Evolutionary conservation across 2,113 vertebrate genomes (phyloP).

Genomic region (Halichoerus grypus): DNA sequence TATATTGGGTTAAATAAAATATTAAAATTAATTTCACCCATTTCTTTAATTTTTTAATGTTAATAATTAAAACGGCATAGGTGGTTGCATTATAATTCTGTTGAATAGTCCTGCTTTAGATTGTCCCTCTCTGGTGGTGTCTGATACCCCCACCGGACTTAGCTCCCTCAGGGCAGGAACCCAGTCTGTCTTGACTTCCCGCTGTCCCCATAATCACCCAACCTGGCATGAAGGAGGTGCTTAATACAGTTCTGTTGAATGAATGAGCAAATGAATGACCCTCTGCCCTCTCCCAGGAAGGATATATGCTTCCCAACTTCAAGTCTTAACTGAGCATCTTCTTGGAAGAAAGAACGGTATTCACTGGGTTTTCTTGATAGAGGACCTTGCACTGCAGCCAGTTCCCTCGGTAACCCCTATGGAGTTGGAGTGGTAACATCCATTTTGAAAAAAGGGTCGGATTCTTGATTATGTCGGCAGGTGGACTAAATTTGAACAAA

Average conservation of each 20-base stretch:
- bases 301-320: background rate
- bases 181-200: background rate
- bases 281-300: background rate
- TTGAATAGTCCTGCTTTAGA: background rate
- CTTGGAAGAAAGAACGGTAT: background rate
- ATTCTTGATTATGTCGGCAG: background rate
- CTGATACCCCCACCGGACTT: background rate
- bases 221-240: background rate
- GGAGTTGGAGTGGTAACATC: background rate
- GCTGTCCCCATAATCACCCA: background rate
- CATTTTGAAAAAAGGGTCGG: background rate
- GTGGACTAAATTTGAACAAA: background rate
- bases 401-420: background rate
- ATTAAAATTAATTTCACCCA: slow-evolving; percentile 10
- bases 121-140: background rate
- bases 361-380: background rate
- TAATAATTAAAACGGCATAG: slow-evolving; percentile 15
- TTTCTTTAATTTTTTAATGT: background rate
- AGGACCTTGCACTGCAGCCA: background rate
- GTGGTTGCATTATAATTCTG: slow-evolving; percentile 14
- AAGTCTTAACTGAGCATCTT: slow-evolving; percentile 15
- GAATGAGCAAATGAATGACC: slow-evolving; percentile 7
- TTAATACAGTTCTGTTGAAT: slow-evolving; percentile 8
- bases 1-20: slow-evolving; percentile 21
- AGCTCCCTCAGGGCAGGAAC: background rate